Percentiles rank a stretch among this genome's conserved stretches.
phyloP scores from a whole-genome alignment of 2,113 vertebrate genomes.

The Indicator indicator region DNA sequence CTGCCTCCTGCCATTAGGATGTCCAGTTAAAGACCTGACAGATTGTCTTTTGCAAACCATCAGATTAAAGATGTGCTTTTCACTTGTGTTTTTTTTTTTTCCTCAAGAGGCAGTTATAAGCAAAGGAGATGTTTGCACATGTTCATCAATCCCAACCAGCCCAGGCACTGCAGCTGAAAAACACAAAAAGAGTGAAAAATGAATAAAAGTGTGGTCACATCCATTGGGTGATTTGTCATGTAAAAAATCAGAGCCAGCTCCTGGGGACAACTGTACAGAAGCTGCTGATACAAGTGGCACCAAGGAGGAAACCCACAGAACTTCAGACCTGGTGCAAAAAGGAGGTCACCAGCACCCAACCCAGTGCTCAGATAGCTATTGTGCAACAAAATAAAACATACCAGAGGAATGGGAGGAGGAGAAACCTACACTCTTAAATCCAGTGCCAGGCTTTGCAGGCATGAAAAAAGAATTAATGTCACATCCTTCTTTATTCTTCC shows the following conservation, averaged over 20 bases:
- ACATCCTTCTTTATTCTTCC: background rate
- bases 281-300: background rate
- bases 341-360: background rate
- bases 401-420: background rate
- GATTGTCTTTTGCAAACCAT: background rate
- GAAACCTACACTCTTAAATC: background rate
- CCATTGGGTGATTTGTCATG: background rate
- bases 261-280: background rate
- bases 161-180: background rate
- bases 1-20: background rate
- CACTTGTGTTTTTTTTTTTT: background rate
- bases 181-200: background rate
- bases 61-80: background rate
- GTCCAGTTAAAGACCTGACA: background rate
- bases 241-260: background rate
- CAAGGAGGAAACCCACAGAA: fast-evolving
- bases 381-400: background rate
- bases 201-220: fast-evolving
- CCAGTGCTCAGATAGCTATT: background rate
- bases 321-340: background rate
- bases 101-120: background rate
- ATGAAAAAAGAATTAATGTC: background rate
- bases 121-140: background rate
- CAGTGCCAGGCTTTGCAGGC: background rate
- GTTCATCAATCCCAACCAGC: background rate